These are phyloP conservation scores for Triops cancriformis DNA, from an alignment of 1,140 invertebrate genomes.

Conservation along the genomic window DNA sequence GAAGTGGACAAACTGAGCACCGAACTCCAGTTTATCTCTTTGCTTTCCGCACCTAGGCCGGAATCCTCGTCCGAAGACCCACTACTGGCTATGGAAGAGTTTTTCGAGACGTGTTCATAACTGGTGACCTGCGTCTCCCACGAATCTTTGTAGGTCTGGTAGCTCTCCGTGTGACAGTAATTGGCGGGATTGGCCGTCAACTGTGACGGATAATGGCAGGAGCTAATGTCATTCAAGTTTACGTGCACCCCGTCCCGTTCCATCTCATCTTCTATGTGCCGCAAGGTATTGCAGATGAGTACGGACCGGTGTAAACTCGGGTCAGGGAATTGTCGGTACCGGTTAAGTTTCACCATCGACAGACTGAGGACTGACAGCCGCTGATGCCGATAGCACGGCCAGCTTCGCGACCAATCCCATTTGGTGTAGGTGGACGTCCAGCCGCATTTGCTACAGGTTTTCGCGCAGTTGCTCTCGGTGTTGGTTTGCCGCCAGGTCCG, in stretches of 20 bases:
- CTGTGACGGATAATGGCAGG: neutral
- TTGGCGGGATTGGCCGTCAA: conserved; percentile 29
- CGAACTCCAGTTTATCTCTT: conserved; percentile 81
- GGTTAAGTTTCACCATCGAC: conserved; percentile 82
- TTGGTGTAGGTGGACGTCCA: conserved; percentile 19
- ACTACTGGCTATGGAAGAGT: neutral
- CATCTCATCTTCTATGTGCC: conserved; percentile 82
- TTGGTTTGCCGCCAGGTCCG: conserved; percentile 31
- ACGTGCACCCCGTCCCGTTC: conserved; percentile 56
- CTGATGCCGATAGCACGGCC: conserved; percentile 64
- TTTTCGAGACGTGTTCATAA: conserved; percentile 30
- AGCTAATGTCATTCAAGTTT: neutral
- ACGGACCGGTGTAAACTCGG: conserved; percentile 84
- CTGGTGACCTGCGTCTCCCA: conserved; percentile 33
- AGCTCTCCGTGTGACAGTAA: conserved; percentile 35
- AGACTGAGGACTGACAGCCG: conserved; percentile 81
- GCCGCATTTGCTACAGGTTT: conserved; percentile 25
- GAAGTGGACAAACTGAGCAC: conserved; percentile 75
- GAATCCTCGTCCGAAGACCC: conserved; percentile 54
- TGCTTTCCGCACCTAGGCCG: conserved; percentile 60
- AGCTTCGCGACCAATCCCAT: conserved; percentile 32
- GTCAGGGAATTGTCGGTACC: conserved; percentile 77
- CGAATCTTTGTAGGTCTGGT: conserved; percentile 20
- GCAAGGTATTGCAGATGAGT: conserved; percentile 85
- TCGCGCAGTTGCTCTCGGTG: conserved; percentile 28